Evolutionary conservation across 1,140 invertebrate genomes (phyloP).

Genomic region (Bombus fervidus): DNA sequence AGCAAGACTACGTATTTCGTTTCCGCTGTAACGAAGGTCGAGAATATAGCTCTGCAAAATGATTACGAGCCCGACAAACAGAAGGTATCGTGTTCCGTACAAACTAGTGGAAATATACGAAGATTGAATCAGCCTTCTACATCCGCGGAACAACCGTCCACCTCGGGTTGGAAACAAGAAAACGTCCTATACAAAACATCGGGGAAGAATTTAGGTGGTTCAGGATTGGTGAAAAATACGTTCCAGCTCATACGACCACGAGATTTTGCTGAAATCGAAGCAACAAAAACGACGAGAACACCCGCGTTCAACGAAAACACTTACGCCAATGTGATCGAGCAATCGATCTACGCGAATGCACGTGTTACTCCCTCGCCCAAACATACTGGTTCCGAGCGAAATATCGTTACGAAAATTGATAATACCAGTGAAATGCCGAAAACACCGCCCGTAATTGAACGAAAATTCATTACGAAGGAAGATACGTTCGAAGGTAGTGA

Average conservation of each 20-base stretch:
- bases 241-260: slow-evolving; percentile 82
- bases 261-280: slow-evolving; percentile 82
- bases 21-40: slow-evolving; percentile 47
- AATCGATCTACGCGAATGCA: slow-evolving; percentile 72
- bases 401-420: slow-evolving; percentile 16
- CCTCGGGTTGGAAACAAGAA: slow-evolving; percentile 63
- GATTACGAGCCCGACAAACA: slow-evolving; percentile 69
- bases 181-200: slow-evolving; percentile 73
- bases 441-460: slow-evolving; percentile 1
- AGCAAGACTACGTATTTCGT: slow-evolving; percentile 55
- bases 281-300: slow-evolving; percentile 74
- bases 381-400: neutral
- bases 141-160: slow-evolving; percentile 48
- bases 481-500: slow-evolving; percentile 26
- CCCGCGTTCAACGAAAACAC: slow-evolving; percentile 66
- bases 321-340: slow-evolving; percentile 79
- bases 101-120: slow-evolving; percentile 81
- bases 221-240: slow-evolving; percentile 69
- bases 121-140: slow-evolving; percentile 68
- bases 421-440: neutral
- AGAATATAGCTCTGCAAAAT: slow-evolving; percentile 25
- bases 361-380: slow-evolving; percentile 44
- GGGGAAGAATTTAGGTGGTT: slow-evolving; percentile 59
- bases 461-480: slow-evolving; percentile 15
- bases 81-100: slow-evolving; percentile 83